Base-by-base conservation (phyloP, 2,797 vertebrate genomes). In the Pangasius sanitwongsei region DNA sequence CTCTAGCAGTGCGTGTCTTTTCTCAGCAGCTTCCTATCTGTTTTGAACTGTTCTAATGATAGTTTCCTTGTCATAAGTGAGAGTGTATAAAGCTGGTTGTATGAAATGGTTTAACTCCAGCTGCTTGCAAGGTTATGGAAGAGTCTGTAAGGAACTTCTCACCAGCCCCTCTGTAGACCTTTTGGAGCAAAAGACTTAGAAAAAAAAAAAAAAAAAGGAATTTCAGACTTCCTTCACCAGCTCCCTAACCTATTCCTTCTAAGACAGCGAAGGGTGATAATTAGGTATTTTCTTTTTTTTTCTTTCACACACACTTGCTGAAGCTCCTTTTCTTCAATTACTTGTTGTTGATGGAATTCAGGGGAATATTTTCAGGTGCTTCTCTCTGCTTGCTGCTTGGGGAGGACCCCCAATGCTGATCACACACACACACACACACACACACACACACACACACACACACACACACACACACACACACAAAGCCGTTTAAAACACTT, bases 401-500 rank as follows among this genome's bases (percentile, higher is more conserved):
- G 74, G 83, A 89, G 59, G 69, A 81, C n/a, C n/a, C n/a, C n/a
- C n/a, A 86, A 88, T 87, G 87, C 84, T 86, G 87, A 91, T 91
- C 59, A 25, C n/a, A 31, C n/a, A 69, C n/a, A 31, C n/a, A 67
- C 59, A 25, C n/a, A 31, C n/a, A 69, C n/a, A 31, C n/a, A 67
- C 41, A 48, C 74, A 77, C 44, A 50, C 74, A 77, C 74, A 77
- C 44, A 77, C 44, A n/a, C 44, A 80, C 41, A 55, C 74, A 77
- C 74, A 77, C 48, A 53, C 75, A 78, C 74, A 78, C 50, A 80
- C 50, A 55, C 18, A 80, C 31, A 57, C 20, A 59, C n/a, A 34
- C 9, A 57, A 89, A 89, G 88, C 88, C 87, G 72, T 88, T 91
- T 91, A 89, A 91, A 93, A 88, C 34, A 88, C 90, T 89, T 88